phyloP scores from a whole-genome alignment of 1,140 invertebrate genomes.

The Formica selysi region DNA sequence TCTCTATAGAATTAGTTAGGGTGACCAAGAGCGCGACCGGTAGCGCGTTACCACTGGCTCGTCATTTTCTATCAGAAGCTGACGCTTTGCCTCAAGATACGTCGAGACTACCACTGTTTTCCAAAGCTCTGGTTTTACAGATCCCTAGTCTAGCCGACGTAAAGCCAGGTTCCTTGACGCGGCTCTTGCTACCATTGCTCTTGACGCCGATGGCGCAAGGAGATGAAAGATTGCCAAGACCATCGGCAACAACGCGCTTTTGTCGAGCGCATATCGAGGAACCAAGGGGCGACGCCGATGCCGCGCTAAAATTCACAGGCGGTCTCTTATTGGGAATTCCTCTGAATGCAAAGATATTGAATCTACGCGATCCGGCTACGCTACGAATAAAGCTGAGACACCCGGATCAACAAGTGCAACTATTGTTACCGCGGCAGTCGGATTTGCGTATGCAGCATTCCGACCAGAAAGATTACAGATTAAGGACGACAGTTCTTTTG shows the following conservation, averaged over 20 bases:
- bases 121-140: slow-evolving; percentile 92
- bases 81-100: slow-evolving; percentile 86
- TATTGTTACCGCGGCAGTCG: slow-evolving; percentile 91
- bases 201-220: slow-evolving; percentile 80
- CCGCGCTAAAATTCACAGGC: slow-evolving; percentile 96
- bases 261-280: slow-evolving; percentile 94
- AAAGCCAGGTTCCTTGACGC: slow-evolving; percentile 94
- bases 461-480: slow-evolving; percentile 89
- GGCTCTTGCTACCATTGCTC: slow-evolving; percentile 93
- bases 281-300: slow-evolving; percentile 93
- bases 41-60: slow-evolving; percentile 88
- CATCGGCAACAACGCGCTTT: slow-evolving; percentile 81
- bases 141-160: slow-evolving; percentile 92
- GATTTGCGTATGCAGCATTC: slow-evolving; percentile 88
- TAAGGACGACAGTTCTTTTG: slow-evolving; percentile 94
- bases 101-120: slow-evolving; percentile 88
- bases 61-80: slow-evolving; percentile 89
- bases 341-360: slow-evolving; percentile 94
- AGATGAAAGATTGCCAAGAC: slow-evolving; percentile 84
- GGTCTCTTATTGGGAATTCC: slow-evolving; percentile 95
- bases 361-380: slow-evolving; percentile 91
- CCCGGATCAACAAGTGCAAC: slow-evolving; percentile 95
- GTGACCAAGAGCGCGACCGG: slow-evolving; percentile 89
- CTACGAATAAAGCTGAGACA: slow-evolving; percentile 95
- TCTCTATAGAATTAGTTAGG: slow-evolving; percentile 94